Evolutionary conservation across 2,888 invertebrate genomes (phyloP), one percentile per base, ranked within the genome.

Genomic region (Gastrophysa polygoni): DNA sequence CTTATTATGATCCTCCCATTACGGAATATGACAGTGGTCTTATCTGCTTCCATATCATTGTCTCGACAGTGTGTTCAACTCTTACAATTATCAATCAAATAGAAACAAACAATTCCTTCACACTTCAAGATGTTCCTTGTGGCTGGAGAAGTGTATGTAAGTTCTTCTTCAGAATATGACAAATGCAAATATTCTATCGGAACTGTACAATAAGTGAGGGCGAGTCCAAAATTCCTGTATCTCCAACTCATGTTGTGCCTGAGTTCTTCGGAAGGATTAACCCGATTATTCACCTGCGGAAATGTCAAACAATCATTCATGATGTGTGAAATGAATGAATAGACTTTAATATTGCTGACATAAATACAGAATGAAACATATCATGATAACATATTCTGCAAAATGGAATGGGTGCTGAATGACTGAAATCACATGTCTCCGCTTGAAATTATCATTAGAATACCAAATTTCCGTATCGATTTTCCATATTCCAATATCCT

Each of bases 371-470:
- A 70, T 74, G 61, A 78, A 77, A 78, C 78, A 78, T 77, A 78
- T 78, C 78, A 78, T 77, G 24, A 24, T 24, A 74, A 71, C 74
- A 77, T 76, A 76, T 76, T 78, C 78, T 78, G 76, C 76, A 77
- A 73, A 51, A 38, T 2, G 18, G 70, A 46, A 57, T 64, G 70
- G 66, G 69, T 61, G 66, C 66, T 67, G 70, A 67, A 68, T 70
- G 69, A 75, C 70, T 74, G 71, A 73, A 54, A 14, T 49, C 28
- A 48, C 20, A 16, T 57, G 34, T 48, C 20, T 48, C n/a, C 69
- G 77, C 77, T 77, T 77, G 17, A 54, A 5, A 24, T 24, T 24
- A 24, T 5, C 7, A 57, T 61, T 74, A 74, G 71, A 57, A 70
- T 71, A 73, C 66, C 68, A 11, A 32, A 59, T 28, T 51, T 24